Evolutionary conservation across 92 coral and sea anemone species (phyloP).

Genomic region (Phenganax marumi): DNA sequence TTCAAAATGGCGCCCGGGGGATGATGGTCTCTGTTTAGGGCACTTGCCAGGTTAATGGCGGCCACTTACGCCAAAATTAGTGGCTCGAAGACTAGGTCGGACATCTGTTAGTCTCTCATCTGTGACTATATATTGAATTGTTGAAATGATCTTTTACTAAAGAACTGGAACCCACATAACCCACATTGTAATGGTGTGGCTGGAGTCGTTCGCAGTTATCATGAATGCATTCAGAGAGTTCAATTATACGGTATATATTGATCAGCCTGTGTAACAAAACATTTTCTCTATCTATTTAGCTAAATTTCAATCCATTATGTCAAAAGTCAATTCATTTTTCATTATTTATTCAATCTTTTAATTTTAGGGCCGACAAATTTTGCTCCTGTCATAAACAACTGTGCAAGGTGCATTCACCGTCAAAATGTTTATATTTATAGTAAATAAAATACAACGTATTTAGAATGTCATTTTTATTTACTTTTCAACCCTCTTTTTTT

Average conservation of each 20-base stretch:
- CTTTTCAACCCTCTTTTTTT: no score
- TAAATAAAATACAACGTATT: no score
- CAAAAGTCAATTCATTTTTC: neutral
- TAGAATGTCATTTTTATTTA: no score
- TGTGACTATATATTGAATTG: neutral
- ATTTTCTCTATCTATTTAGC: neutral
- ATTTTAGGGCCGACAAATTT: conserved; percentile 87
- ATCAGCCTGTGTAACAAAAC: neutral
- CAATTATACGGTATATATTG: conserved; percentile 72
- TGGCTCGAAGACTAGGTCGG: no score
- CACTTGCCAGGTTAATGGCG: no score
- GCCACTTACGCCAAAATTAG: no score
- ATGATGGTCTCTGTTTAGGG: no score
- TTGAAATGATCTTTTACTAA: conserved; percentile 4
- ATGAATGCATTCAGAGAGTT: conserved; percentile 80
- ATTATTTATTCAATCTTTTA: neutral
- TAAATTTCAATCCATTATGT: neutral
- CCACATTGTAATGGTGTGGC: conserved; percentile 84
- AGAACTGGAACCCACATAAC: conserved; percentile 83
- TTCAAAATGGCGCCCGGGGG: neutral
- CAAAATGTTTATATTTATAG: no score
- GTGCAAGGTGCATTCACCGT: conserved; percentile 40
- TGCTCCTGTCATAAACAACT: conserved; percentile 65
- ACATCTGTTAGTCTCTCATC: no score
- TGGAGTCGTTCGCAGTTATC: conserved; percentile 83